Evolutionary conservation across 1,140 invertebrate genomes (phyloP).

Genomic region (Psilanteris sp.): DNA sequence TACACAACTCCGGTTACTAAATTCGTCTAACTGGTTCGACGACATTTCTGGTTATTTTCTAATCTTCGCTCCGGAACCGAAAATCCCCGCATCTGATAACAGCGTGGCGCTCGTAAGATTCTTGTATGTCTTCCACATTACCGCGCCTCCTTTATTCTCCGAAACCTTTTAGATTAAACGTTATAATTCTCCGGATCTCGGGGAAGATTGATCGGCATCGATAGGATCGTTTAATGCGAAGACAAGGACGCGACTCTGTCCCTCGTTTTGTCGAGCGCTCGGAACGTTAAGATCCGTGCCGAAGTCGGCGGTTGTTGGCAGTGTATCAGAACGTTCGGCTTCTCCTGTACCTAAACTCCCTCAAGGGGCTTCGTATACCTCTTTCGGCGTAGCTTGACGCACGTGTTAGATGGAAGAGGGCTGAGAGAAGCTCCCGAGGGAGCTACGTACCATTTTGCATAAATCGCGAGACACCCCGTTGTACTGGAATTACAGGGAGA

Average conservation of each 20-base stretch:
- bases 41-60: conserved; percentile 41
- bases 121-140: conserved; percentile 20
- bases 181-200: conserved; percentile 52
- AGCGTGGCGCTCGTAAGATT: conserved; percentile 4
- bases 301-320: conserved; percentile 58
- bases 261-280: conserved; percentile 21
- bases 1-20: conserved; percentile 8
- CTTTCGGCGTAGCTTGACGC: conserved; percentile 62
- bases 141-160: conserved; percentile 11
- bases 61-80: conserved; percentile 19
- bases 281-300: conserved; percentile 48
- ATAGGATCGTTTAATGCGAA: conserved; percentile 58
- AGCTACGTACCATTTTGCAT: conserved; percentile 12
- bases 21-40: conserved; percentile 12
- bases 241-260: conserved; percentile 45
- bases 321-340: conserved; percentile 61
- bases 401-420: conserved; percentile 75
- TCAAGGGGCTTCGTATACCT: conserved; percentile 59
- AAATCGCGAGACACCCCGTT: neutral
- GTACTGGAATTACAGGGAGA: conserved; percentile 63
- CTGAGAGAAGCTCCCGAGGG: conserved; percentile 69
- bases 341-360: conserved; percentile 56
- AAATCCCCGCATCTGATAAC: conserved; percentile 37
- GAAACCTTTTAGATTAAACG: conserved; percentile 57
- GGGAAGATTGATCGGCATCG: conserved; percentile 57